Base-by-base conservation (phyloP, 2,797 vertebrate genomes). In the Thripadectes ignobilis region DNA sequence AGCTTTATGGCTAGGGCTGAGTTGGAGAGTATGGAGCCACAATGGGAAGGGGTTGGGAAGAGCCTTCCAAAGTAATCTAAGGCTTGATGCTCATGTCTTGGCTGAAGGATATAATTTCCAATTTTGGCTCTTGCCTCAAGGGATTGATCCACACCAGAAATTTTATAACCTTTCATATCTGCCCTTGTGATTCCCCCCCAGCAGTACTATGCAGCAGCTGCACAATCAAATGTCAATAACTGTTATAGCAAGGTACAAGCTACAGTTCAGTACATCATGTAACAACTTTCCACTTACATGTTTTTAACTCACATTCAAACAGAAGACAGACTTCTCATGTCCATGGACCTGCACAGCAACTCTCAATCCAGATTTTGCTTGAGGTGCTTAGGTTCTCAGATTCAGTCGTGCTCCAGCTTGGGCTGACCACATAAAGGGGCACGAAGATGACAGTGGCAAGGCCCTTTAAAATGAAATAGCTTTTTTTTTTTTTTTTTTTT, bases 181-280 rank as follows among this genome's bases (percentile, higher is more conserved):
- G 58, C 27, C 36, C 8, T 51, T 59, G n/a, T 9, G 27, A 54
- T 12, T 74, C 12, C 41, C 7, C 58, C 17, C 57, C 38, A 22
- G 7, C 5, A 22, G 12, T 11, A 21, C 20, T 16, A 21, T 15
- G 13, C 24, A 65, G 32, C 3, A 1, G 21, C 39, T 9, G 3
- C 21, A 26, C 30, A 41, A 36, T 6, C 9, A 27, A 54, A 16
- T 20, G 7, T 6, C 34, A 48, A 6, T 10, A 58, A 52, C 8
- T 62, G 3, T 12, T 22, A 4, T 4, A 62, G 29, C 0, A 0
- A 66, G 26, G n/a, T 43, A 17, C 14, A 39, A 19, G 16, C 21
- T 59, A 29, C 30, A 54, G 19, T 13, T 69, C 52, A 29, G 22
- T 46, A 27, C 22, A 10, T 22, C 0, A 0, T 7, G 20, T 21